Conservation (phyloP, 2,797 vertebrate genomes). For the Falco concolor region DNA sequence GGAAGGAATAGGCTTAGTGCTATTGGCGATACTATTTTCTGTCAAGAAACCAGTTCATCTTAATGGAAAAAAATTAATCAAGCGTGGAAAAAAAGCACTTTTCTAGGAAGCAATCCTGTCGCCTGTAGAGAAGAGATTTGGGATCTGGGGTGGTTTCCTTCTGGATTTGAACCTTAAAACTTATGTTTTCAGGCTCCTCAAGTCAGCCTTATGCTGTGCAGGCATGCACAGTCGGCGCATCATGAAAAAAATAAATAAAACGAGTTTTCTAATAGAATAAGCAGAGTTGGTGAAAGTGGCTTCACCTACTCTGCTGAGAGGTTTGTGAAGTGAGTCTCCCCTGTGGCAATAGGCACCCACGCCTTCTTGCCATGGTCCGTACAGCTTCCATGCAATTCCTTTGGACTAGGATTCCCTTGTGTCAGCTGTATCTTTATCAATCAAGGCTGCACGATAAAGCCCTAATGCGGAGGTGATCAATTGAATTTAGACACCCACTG, state of each 20-base stretch:
- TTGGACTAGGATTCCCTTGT: not conserved
- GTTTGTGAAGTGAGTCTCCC: not conserved
- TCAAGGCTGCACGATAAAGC: not conserved
- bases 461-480: not conserved
- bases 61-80: not conserved
- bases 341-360: not conserved
- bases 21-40: not conserved
- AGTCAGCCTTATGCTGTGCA: not conserved
- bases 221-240: not conserved
- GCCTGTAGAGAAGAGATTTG: not conserved
- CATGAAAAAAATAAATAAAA: constrained; percentile 4
- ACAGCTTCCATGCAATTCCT: not conserved
- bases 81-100: not conserved
- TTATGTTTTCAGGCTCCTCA: not conserved
- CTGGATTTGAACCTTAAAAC: constrained; percentile 8
- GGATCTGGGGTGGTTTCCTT: not conserved
- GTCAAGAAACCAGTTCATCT: not conserved
- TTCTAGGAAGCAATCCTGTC: not conserved
- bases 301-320: not conserved
- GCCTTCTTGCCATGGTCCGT: not conserved
- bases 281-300: not conserved
- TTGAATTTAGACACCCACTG: not conserved
- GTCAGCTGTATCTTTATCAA: not conserved
- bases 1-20: not conserved
- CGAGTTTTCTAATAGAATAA: not conserved